Conservation (phyloP, 2,888 invertebrate species). For the Euspilapteryx auroguttella region DNA sequence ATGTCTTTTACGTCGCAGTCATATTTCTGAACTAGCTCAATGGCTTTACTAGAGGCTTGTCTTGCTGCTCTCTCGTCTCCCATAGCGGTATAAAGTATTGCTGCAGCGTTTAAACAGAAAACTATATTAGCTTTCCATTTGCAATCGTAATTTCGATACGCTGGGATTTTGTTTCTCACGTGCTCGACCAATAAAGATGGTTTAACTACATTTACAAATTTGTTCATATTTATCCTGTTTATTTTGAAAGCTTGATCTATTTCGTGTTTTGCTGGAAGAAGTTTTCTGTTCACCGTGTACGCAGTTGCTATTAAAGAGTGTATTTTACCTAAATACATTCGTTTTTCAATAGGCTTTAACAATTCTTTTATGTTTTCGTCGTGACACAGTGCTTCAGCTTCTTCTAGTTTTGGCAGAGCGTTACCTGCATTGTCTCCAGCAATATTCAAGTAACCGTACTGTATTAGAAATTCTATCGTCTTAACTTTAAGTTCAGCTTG, state of each 20-base stretch:
- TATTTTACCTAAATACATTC: constrained; percentile 30
- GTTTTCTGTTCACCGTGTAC: constrained; percentile 19
- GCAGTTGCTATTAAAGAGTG: constrained; percentile 31
- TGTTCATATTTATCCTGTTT: constrained; percentile 26
- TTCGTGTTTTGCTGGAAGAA: constrained; percentile 22
- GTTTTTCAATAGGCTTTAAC: no score
- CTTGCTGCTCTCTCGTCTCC: constrained; percentile 29
- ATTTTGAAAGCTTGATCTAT: constrained; percentile 26
- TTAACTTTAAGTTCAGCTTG: constrained; percentile 36
- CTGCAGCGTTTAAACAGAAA: constrained; percentile 35
- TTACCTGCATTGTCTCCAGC: constrained; percentile 21
- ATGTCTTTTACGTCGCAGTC: constrained; percentile 33
- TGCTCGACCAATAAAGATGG: no score
- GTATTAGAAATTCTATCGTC: constrained; percentile 30
- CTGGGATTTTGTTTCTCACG: no score
- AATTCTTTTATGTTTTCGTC: no score
- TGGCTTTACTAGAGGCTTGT: constrained; percentile 23
- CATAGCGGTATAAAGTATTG: constrained; percentile 25
- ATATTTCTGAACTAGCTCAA: constrained; percentile 28
- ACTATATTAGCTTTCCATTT: constrained; percentile 28
- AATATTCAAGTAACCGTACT: constrained; percentile 26
- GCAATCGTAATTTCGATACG: constrained; percentile 17
- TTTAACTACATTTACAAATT: constrained; percentile 20
- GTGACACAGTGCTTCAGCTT: constrained; percentile 28
- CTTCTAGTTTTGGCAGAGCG: constrained; percentile 23